Conservation (phyloP, 1,140 invertebrate species). For the Papilio dardanus region DNA sequence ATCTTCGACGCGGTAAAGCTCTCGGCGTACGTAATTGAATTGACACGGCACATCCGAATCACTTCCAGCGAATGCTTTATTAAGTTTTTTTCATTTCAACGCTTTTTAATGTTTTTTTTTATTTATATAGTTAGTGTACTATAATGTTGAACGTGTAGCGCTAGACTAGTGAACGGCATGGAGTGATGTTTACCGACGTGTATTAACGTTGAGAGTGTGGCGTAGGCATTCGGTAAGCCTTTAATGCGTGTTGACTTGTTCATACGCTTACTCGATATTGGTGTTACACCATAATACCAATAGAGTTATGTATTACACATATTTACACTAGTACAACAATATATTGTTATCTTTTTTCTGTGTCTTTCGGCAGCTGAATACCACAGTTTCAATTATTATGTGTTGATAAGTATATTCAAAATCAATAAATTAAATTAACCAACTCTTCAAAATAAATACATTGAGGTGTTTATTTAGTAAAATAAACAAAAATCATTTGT, state of each 20-base stretch:
- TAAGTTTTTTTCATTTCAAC: constrained; percentile 62
- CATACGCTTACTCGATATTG: constrained; percentile 37
- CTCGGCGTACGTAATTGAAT: constrained; percentile 65
- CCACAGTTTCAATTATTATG: too few relatives aligned
- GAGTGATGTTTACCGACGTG: constrained; percentile 43
- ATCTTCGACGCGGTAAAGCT: constrained; percentile 60
- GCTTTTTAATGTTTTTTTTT: constrained; percentile 18
- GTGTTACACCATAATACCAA: background rate
- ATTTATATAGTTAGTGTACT: background rate
- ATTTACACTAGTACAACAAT: background rate
- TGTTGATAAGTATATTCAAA: too few relatives aligned
- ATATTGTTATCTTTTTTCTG: too few relatives aligned
- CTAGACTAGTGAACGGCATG: constrained; percentile 33
- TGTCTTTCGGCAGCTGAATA: too few relatives aligned
- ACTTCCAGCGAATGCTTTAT: constrained; percentile 61
- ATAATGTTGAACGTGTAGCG: constrained; percentile 11
- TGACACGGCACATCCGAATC: constrained; percentile 69
- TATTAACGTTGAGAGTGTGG: constrained; percentile 34
- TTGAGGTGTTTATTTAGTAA: background rate
- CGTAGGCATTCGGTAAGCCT: constrained; percentile 52
- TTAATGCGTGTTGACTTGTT: constrained; percentile 52
- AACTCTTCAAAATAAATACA: too few relatives aligned
- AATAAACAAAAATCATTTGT: constrained; percentile 24
- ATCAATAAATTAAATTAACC: too few relatives aligned
- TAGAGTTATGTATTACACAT: background rate